Base-by-base conservation (phyloP, 2,797 vertebrate species). In the Podarcis siculus region DNA sequence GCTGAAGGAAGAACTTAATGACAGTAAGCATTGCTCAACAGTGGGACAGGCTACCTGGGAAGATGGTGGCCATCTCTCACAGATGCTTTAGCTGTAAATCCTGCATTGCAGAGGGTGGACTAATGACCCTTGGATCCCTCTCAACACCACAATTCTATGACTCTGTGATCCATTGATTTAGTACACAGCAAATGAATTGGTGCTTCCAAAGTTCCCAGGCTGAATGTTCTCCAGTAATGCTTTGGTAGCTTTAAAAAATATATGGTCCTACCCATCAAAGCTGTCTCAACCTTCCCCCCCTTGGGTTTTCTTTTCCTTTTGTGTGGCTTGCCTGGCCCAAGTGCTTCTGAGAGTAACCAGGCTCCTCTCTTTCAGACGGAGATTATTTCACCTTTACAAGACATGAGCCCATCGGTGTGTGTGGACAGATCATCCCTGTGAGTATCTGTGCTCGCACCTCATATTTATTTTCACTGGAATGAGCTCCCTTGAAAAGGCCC, bases 391-490 rank as follows among this genome's bases (percentile, higher is more conserved):
- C 99, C 42, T 99, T 99, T 96, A 99, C 99, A 95, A 98, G 98
- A 97, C 97, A 98, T 39, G 99, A 99, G 96, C 99, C 99, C 93
- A 98, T 99, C 21, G 99, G 99, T 94, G 99, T 99, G 91, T 99
- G 99, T 94, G 99, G 99, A 98, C 99, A 99, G 98, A 99, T 99
- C 97, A 98, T 99, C 96, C 99, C 99, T 78, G 99, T 99, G 96
- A 99, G 99, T 98, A 95, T 93, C 92, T 95, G 92, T 94, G 87
- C 95, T 90, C 89, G 77, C 25, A n/a, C 93, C 94, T 96, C 61
- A 2, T 95, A 95, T 98, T 98, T 97, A 94, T 97, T 96, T 97
- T 97, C 93, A 94, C 95, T 96, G 95, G 95, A 94, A 95, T 83
- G 89, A 87, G 90, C 93, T 95, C 93, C 96, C 95, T 96, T 93